Percentiles rank a stretch among this genome's conserved stretches.
Evolutionary conservation across 2,797 vertebrate genomes (phyloP).

Genomic region (Bovichtus variegatus): DNA sequence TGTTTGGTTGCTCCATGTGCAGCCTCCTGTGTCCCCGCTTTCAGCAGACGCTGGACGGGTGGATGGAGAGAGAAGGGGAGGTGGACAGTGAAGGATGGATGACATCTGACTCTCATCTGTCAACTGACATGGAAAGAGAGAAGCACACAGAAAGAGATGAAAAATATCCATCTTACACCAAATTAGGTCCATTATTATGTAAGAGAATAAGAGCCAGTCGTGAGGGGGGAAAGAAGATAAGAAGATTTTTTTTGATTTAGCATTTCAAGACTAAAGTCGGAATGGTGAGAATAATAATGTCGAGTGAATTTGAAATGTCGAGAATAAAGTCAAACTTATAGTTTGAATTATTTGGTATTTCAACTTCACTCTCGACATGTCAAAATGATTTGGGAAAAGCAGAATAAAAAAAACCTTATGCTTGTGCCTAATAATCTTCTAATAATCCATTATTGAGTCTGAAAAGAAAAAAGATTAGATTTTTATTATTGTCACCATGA

Average conservation of each 20-base stretch:
- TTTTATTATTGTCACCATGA: background rate
- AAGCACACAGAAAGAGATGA: conserved; percentile 7
- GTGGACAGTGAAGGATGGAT: conserved; percentile 63
- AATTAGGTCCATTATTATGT: background rate
- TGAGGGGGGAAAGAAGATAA: too few relatives aligned
- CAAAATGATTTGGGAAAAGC: too few relatives aligned
- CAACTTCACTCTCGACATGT: too few relatives aligned
- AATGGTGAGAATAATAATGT: too few relatives aligned
- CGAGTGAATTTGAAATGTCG: too few relatives aligned
- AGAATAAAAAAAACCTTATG: too few relatives aligned
- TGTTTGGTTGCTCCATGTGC: conserved; percentile 61
- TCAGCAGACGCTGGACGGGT: conserved; percentile 51
- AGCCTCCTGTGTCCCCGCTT: conserved; percentile 67
- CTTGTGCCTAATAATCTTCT: too few relatives aligned
- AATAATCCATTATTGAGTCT: background rate
- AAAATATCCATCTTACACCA: background rate
- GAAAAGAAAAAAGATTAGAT: background rate
- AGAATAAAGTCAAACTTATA: too few relatives aligned
- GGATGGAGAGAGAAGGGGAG: conserved; percentile 41
- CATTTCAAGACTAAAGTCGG: too few relatives aligned
- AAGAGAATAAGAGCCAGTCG: too few relatives aligned
- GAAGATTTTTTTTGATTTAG: too few relatives aligned
- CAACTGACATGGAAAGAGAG: conserved; percentile 3
- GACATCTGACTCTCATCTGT: conserved; percentile 60
- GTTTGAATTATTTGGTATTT: too few relatives aligned